Base-by-base conservation (phyloP, 2,888 invertebrate species). In the Gisinianus flammeolus region DNA sequence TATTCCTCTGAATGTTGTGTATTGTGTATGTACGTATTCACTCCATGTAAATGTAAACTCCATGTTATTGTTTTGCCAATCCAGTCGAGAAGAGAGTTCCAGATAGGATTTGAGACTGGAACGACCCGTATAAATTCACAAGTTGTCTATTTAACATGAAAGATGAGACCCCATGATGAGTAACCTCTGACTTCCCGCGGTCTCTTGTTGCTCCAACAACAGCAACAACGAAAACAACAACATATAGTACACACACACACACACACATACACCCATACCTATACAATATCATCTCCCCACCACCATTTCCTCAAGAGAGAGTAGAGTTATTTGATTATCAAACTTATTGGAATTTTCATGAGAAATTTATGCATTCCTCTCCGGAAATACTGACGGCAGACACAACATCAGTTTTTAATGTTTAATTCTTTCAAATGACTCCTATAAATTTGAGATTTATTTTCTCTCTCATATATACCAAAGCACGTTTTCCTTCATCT, bases 61-160 rank as follows among this genome's bases (percentile, higher is more conserved):
- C 8, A 16, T 44, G 44, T 6, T 10, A 16, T 10, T 6, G 44
- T n/a, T 54, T 54, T n/a, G 54, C 54, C 54, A 54, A 54, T 54
- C 54, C 19, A 54, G 54, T 6, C 6, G 44, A 44, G 16, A 44
- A 8, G 8, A 8, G 54, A 54, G 52, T 30, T 56, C n/a, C 12
- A 71, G 31, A 16, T 30, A 28, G 31, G 24, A 24, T 31, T 64
- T 77, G 70, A 71, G 67, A 44, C 52, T 35, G 56, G 75, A 77
- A 72, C 75, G 75, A 79, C 79, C 75, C 77, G 77, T 77, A 79
- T 79, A 79, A 79, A 79, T 79, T 79, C 71, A 77, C 79, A 67
- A 77, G 75, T 76, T 79, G 79, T 79, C 79, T 79, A 79, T 79
- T 79, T 79, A 79, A 78, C 79, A 79, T 79, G 79, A 79, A 75